Evolutionary conservation across 2,113 vertebrate genomes (phyloP).

Genomic region (Pteruthius melanotis): DNA sequence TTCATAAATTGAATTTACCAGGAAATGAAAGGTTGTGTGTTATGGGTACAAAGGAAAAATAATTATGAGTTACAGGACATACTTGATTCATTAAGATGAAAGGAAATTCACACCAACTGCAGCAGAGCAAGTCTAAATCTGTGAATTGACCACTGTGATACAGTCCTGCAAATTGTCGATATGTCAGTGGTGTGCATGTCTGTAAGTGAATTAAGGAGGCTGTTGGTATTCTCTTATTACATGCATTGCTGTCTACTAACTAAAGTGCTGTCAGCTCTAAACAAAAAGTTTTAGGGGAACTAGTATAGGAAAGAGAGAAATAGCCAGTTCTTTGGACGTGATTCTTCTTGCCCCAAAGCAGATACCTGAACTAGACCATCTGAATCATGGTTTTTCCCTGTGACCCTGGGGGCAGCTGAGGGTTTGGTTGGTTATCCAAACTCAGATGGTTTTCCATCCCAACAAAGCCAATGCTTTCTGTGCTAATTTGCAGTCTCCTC

Average conservation of each 20-base stretch:
- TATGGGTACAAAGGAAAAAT: not conserved
- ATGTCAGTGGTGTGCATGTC: fast-evolving
- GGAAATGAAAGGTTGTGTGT: not conserved
- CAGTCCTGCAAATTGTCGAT: not conserved
- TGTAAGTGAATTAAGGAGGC: not conserved
- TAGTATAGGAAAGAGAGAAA: not conserved
- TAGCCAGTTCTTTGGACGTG: not conserved
- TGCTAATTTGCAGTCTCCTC: not conserved
- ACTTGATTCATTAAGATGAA: not conserved
- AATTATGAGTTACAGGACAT: not conserved
- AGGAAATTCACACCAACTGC: not conserved
- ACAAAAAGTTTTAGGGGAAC: not conserved
- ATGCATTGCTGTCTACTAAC: not conserved
- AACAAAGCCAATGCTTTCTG: not conserved
- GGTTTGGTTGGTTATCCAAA: not conserved
- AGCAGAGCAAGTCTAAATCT: not conserved
- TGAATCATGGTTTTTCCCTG: not conserved
- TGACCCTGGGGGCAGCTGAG: not conserved
- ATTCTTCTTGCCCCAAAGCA: not conserved
- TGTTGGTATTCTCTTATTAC: not conserved
- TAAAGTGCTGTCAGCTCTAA: not conserved
- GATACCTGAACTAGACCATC: not conserved
- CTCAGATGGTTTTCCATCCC: not conserved
- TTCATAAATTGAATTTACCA: not conserved
- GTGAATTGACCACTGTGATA: not conserved